phyloP scores from a whole-genome alignment of 2,113 vertebrate genomes.

The Castor canadensis region DNA sequence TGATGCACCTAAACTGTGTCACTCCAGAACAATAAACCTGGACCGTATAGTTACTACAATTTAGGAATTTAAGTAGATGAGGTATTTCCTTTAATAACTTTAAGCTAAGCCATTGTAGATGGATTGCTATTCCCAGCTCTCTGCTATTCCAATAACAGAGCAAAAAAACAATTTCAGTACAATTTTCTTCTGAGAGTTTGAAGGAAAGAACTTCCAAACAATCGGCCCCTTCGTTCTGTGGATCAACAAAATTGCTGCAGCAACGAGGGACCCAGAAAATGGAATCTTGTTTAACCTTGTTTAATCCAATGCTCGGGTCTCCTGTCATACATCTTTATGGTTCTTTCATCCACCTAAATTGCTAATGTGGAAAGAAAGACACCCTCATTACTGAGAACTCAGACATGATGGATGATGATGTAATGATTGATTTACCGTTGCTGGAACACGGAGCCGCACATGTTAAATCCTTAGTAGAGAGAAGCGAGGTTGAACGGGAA shows the following conservation, averaged over 20 bases:
- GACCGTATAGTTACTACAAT: background rate
- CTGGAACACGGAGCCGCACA: slow-evolving; percentile 71
- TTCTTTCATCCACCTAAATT: slow-evolving; percentile 79
- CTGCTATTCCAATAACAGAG: slow-evolving; percentile 53
- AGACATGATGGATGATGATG: slow-evolving; percentile 75
- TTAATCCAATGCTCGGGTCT: slow-evolving; percentile 79
- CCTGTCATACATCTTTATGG: slow-evolving; percentile 77
- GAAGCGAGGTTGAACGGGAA: slow-evolving; percentile 49
- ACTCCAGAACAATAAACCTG: background rate
- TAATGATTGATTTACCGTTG: slow-evolving; percentile 78
- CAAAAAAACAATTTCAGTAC: slow-evolving; percentile 64
- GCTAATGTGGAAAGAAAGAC: slow-evolving; percentile 80
- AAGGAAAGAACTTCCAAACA: slow-evolving; percentile 74
- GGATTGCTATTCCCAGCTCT: slow-evolving; percentile 22
- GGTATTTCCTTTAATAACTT: slow-evolving; percentile 61
- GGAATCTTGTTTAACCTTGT: slow-evolving; percentile 80
- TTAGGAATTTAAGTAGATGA: slow-evolving; percentile 64
- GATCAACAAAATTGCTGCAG: slow-evolving; percentile 44
- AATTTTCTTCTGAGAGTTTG: slow-evolving; percentile 76
- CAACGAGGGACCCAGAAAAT: slow-evolving; percentile 75
- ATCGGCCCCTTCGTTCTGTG: slow-evolving; percentile 78
- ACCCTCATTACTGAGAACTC: slow-evolving; percentile 69
- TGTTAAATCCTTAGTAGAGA: slow-evolving; percentile 63
- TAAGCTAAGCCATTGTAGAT: slow-evolving; percentile 59
- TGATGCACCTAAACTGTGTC: background rate